A percentile compares a stretch with the other conserved stretches of the same genome.
phyloP scores from a whole-genome alignment of 2,113 vertebrate genomes.

The Phodopus roborovskii region DNA sequence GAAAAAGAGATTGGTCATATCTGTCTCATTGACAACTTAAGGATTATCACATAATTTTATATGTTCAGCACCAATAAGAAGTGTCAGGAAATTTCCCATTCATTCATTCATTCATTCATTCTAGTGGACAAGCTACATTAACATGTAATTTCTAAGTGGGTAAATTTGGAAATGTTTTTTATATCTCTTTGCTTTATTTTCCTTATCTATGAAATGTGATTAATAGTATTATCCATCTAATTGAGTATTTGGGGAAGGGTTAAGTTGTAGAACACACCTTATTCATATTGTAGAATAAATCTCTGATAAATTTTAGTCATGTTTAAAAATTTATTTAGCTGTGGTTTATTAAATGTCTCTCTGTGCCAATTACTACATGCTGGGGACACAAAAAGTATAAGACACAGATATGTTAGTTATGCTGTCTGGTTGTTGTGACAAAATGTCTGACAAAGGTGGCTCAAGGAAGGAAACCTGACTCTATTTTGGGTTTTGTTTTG shows the following conservation, averaged over 20 bases:
- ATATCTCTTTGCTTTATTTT: slow-evolving; percentile 23
- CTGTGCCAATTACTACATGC: not conserved
- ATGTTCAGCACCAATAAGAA: not conserved
- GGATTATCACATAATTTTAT: not conserved
- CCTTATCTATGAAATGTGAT: not conserved
- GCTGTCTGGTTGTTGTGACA: not conserved
- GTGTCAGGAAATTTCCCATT: not conserved
- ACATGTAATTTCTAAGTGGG: not conserved
- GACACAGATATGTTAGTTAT: not conserved
- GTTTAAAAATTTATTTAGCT: not conserved
- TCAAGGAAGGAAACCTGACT: not conserved
- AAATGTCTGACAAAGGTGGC: not conserved
- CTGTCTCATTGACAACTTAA: not conserved
- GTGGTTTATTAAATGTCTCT: not conserved
- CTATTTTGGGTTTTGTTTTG: not conserved
- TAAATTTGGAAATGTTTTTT: slow-evolving; percentile 23
- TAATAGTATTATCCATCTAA: not conserved
- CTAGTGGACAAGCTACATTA: not conserved
- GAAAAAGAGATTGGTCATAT: not conserved
- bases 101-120: not conserved
- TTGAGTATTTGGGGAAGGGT: not conserved
- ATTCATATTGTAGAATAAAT: not conserved
- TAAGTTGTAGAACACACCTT: not conserved
- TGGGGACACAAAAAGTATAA: not conserved
- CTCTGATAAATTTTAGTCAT: not conserved